Percentiles rank a stretch among this genome's conserved stretches.
phyloP scores from a whole-genome alignment of 2,888 invertebrate genomes.

The Leptinotarsa peninsularis region DNA sequence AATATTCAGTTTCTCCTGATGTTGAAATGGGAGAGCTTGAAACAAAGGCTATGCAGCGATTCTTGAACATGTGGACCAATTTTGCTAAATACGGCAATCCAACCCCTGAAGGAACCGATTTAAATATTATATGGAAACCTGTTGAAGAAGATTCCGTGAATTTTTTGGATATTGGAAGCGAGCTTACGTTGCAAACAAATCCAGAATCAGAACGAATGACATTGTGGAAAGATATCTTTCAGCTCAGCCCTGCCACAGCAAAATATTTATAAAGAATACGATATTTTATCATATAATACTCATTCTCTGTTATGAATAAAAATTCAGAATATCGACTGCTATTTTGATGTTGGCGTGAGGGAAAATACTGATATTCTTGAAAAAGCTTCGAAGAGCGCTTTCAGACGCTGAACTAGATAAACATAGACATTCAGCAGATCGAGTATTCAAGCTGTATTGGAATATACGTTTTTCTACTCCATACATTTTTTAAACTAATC shows the following conservation, averaged over 20 bases:
- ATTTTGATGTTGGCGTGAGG: too few relatives aligned
- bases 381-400: too few relatives aligned
- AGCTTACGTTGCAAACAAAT: conserved; percentile 47
- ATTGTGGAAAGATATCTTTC: conserved; percentile 51
- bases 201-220: conserved; percentile 54
- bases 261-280: not conserved
- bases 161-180: conserved; percentile 55
- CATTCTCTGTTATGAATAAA: not conserved
- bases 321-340: too few relatives aligned
- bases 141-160: conserved; percentile 46
- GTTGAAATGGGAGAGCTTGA: conserved; percentile 17
- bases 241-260: conserved; percentile 3
- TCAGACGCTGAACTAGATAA: too few relatives aligned
- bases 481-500: too few relatives aligned
- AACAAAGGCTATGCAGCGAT: conserved; percentile 43
- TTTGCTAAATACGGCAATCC: conserved; percentile 54
- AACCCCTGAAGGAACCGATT: conserved; percentile 42
- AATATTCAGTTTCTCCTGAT: not conserved
- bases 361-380: too few relatives aligned
- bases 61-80: conserved; percentile 56
- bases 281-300: not conserved
- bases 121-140: conserved; percentile 52
- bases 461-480: too few relatives aligned
- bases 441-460: too few relatives aligned
- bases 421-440: too few relatives aligned